Evolutionary conservation across 2,888 invertebrate species (phyloP), one percentile per base, ranked within the genome.

Genomic region (Rhagonycha lutea): DNA sequence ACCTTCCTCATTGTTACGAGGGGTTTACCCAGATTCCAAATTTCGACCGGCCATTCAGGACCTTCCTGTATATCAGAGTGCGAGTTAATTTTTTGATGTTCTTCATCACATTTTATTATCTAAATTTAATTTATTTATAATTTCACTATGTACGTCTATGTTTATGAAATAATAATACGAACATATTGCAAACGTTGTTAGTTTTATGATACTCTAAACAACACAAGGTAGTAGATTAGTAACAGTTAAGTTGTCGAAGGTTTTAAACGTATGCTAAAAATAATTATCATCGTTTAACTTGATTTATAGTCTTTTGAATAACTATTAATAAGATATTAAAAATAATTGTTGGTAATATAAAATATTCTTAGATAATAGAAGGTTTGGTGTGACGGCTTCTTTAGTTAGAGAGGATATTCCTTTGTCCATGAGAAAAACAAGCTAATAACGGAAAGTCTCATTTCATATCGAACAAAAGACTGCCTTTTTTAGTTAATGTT

Each of bases 151-250:
- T 47, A 47, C 47, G 47, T 47, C 47, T 47, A n/a, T 47, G 47
- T 47, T 47, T 47, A 47, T 47, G 47, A 47, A 47, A 47, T n/a
- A 65, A 26, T 65, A 65, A 65, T 65, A 65, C 23, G 63, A 65
- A 65, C 63, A 65, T 65, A 65, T 65, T 65, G 63, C 63, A 65
- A 65, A 65, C 63, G 63, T 26, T 47, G 47, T 47, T 65, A 65
- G 26, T 65, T 65, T 65, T 65, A 65, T 65, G 63, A 24, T 23
- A 65, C 63, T 65, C 23, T 65, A 23, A 65, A 65, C 26, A 65
- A 65, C 63, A 65, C 63, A 65, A 65, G 26, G 24, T 65, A 65
- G 63, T 65, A 65, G 47, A 65, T 65, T 65, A 23, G 63, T 24
- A 65, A 65, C 63, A 65, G 63, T 24, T 47, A 65, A 24, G 24